phyloP scores from a whole-genome alignment of 1,140 invertebrate species.

The Sitobion miscanthi region DNA sequence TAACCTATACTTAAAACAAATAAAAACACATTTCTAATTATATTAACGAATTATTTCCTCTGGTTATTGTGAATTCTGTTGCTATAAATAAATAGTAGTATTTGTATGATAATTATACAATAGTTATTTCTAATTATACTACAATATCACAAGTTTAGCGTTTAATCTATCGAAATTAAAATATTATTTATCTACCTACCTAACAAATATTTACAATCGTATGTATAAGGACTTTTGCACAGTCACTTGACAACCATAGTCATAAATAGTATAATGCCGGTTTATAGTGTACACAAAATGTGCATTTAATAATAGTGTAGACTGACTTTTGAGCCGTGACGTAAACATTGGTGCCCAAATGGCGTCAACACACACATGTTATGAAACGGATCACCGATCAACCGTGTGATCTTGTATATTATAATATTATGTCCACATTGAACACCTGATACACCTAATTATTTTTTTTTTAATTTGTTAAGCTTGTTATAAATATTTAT shows the following conservation, averaged over 20 bases:
- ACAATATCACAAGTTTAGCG: background rate
- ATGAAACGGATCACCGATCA: background rate
- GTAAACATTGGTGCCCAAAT: constrained; percentile 28
- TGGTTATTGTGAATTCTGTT: background rate
- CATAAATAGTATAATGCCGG: background rate
- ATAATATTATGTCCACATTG: background rate
- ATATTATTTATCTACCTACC: background rate
- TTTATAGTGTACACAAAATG: background rate
- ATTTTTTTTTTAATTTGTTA: background rate
- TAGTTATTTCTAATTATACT: background rate
- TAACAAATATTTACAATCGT: background rate
- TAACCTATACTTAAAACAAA: background rate
- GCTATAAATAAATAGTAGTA: background rate
- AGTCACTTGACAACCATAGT: background rate
- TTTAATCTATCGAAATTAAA: background rate
- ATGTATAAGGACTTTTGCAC: background rate
- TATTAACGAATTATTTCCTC: background rate
- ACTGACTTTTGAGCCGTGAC: constrained; percentile 8
- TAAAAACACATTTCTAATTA: background rate
- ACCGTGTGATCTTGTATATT: background rate
- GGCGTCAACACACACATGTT: background rate
- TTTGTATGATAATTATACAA: background rate
- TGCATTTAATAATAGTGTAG: background rate
- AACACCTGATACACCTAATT: background rate
- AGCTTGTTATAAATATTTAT: background rate